Evolutionary conservation across 2,888 invertebrate species (phyloP).

Genomic region (Aphidoletes aphidimyza): DNA sequence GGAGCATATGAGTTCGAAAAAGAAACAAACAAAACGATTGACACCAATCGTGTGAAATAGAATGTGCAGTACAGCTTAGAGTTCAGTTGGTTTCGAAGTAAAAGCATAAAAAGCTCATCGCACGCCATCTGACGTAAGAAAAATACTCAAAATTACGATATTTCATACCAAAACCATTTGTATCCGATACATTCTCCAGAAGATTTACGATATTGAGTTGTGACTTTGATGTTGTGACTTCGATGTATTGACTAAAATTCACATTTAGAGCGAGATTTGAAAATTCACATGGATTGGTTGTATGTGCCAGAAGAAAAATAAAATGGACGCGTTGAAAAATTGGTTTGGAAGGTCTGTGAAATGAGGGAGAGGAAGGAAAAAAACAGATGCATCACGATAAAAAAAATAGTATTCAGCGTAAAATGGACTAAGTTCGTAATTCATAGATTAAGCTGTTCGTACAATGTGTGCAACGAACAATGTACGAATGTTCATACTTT

Average conservation of each 20-base stretch:
- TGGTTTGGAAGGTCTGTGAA: too few relatives aligned
- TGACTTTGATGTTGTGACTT: neutral
- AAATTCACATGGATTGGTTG: too few relatives aligned
- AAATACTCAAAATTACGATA: neutral
- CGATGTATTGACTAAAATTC: neutral
- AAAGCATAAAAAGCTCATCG: neutral
- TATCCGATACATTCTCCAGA: neutral
- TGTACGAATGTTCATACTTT: too few relatives aligned
- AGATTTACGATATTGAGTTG: neutral
- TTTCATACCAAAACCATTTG: neutral
- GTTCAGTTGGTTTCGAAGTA: neutral
- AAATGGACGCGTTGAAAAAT: too few relatives aligned
- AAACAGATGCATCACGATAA: neutral
- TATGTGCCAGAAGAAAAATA: too few relatives aligned
- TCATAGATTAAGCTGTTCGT: neutral
- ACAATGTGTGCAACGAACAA: neutral
- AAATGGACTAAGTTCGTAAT: neutral
- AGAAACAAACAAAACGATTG: too few relatives aligned
- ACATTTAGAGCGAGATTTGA: neutral
- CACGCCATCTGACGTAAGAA: constrained; percentile 19
- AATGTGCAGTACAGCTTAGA: too few relatives aligned
- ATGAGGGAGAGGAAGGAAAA: too few relatives aligned
- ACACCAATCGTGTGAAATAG: too few relatives aligned
- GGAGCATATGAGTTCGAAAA: too few relatives aligned
- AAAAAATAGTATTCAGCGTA: neutral